Base-by-base conservation (phyloP, 30 jellyfish, hydroid and myxozoan genomes). In the Aurelia sp. region DNA sequence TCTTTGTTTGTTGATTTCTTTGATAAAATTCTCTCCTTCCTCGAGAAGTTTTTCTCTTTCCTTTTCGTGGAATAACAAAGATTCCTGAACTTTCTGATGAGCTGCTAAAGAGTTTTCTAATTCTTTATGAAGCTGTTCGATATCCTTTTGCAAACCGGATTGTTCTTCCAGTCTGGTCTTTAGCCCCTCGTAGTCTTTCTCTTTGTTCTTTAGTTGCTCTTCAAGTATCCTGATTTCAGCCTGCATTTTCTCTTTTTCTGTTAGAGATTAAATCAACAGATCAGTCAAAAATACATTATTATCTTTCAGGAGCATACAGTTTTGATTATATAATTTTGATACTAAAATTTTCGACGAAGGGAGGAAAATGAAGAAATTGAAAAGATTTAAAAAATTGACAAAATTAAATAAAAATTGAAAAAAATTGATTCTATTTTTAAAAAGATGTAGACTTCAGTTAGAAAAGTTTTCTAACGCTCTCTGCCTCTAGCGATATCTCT, bases 21-120 rank as follows among this genome's bases (percentile, higher is more conserved):
- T 71, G 53, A 58, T 41, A 44, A 84, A 85, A 13, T 41, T 47
- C 18, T 70, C 79, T 35, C 83, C 47, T 68, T 81, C 82, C 72
- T 84, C 97, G 4, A 74, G 33, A 61, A 94, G 84, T 47, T 51
- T 30, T 3, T 86, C 84, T 50, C 90, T 94, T 73, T 81, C 90
- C 41, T 73, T 82, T 78, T 94, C 97, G 44, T 81, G 93, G 13
- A 81, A 66, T 48, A 89, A 37, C 13, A 96, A 76, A 50, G 87
- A 81, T 50, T 80, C 96, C 75, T 94, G 96, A 5, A 94, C 84
- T 17, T 79, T 85, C 23, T 78, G 58, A 63, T 94, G 99, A 17
- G 97, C 89, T 53, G 76, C 96, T 30, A 89, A 70, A 13, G 97
- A 89, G 51, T 84, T 94, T 41, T 94, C 99, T 55, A 89, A 70